Evolutionary conservation across 2,888 invertebrate species (phyloP).

Genomic region (Alviniconcha strummeri): DNA sequence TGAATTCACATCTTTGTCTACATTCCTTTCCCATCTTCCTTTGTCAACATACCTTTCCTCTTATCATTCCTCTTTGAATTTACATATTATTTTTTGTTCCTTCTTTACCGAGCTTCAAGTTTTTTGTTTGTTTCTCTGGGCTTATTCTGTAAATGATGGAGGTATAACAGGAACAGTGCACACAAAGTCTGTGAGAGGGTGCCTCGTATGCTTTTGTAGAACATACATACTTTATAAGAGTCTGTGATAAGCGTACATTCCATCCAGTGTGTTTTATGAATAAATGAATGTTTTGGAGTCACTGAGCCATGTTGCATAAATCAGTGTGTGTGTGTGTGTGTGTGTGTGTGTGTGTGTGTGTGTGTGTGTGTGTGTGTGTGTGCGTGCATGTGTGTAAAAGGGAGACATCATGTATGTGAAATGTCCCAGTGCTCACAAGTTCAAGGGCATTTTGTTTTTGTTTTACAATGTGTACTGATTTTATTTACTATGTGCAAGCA

Average conservation of each 20-base stretch:
- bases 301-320: background rate
- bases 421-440: no score
- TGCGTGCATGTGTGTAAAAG: background rate
- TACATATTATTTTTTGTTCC: no score
- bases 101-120: no score
- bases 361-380: slow-evolving; percentile 17
- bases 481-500: background rate
- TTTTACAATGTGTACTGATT: background rate
- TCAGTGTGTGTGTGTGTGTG: slow-evolving; percentile 13
- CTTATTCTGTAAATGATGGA: background rate
- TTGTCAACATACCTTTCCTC: no score
- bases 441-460: background rate
- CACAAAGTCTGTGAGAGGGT: no score
- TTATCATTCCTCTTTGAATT: no score
- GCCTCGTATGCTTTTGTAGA: no score
- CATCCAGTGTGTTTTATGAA: background rate
- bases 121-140: background rate
- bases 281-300: background rate
- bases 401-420: background rate
- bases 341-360: slow-evolving; percentile 8
- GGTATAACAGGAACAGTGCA: background rate
- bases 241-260: background rate
- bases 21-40: no score
- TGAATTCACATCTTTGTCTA: no score
- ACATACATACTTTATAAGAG: background rate